phyloP scores from a whole-genome alignment of 2,113 vertebrate species.

The Mesitornis unicolor region DNA sequence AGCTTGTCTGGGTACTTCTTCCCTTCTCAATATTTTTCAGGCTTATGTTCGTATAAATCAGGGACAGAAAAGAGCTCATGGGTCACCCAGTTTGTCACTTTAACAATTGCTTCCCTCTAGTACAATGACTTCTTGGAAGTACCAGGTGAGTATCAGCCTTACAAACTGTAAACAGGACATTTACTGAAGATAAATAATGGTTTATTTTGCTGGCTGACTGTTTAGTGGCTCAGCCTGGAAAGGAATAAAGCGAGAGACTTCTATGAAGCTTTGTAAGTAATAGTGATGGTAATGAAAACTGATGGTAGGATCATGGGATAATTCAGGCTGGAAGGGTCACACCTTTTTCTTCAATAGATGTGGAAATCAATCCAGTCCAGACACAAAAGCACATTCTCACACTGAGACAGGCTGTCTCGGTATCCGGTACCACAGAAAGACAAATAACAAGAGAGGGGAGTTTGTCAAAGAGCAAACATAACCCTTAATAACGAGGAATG shows the following conservation, averaged over 20 bases:
- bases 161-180: not conserved
- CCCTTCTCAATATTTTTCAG: not conserved
- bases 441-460: not conserved
- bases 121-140: not conserved
- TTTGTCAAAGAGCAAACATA: slow-evolving; percentile 16
- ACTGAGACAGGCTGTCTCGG: not conserved
- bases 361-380: not conserved
- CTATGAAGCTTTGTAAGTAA: not conserved
- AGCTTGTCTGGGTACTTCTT: not conserved
- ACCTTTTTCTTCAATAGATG: not conserved
- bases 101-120: not conserved
- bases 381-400: not conserved
- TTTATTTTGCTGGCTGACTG: not conserved
- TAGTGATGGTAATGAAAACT: not conserved
- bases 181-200: not conserved
- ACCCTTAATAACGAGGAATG: slow-evolving; percentile 14
- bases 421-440: not conserved
- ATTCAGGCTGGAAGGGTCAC: not conserved
- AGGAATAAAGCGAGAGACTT: not conserved
- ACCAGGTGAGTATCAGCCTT: not conserved
- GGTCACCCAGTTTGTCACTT: not conserved
- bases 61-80: not conserved
- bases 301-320: not conserved
- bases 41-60: not conserved
- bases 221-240: not conserved